phyloP scores from a whole-genome alignment of 2,888 invertebrate genomes.

The Strigamia crassipes region DNA sequence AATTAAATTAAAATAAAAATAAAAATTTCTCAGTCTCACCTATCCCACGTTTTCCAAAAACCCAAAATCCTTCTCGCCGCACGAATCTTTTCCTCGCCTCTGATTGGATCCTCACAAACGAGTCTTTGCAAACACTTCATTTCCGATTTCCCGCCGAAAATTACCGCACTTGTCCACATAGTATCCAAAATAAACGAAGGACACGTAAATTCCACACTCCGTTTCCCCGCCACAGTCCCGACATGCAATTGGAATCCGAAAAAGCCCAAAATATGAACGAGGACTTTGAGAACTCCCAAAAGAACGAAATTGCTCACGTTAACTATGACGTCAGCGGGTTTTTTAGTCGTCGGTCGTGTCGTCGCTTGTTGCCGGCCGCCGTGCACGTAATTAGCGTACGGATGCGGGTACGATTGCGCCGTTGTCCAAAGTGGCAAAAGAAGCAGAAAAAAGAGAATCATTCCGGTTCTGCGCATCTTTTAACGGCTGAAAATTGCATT shows the following conservation, averaged over 20 bases:
- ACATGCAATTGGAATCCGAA: neutral
- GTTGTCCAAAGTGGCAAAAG: neutral
- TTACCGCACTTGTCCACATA: neutral
- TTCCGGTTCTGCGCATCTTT: neutral
- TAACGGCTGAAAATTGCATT: neutral
- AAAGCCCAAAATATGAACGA: neutral
- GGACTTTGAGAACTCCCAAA: neutral
- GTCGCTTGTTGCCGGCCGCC: neutral
- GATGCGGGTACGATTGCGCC: neutral
- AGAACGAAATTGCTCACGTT: neutral
- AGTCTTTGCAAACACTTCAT: neutral
- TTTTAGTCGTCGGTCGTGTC: neutral
- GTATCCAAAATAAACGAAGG: neutral
- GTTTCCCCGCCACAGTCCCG: neutral
- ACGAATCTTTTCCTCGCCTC: neutral
- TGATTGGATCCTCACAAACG: neutral
- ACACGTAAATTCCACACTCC: neutral
- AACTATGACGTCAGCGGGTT: neutral
- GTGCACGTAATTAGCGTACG: neutral
- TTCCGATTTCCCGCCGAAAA: neutral
- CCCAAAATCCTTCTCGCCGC: neutral
- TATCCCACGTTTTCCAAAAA: neutral
- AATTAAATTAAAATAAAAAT: neutral
- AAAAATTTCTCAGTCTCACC: neutral
- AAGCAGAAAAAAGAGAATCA: neutral